Conservation (phyloP, 2,888 invertebrate genomes). For the Seira sanloemensis region DNA sequence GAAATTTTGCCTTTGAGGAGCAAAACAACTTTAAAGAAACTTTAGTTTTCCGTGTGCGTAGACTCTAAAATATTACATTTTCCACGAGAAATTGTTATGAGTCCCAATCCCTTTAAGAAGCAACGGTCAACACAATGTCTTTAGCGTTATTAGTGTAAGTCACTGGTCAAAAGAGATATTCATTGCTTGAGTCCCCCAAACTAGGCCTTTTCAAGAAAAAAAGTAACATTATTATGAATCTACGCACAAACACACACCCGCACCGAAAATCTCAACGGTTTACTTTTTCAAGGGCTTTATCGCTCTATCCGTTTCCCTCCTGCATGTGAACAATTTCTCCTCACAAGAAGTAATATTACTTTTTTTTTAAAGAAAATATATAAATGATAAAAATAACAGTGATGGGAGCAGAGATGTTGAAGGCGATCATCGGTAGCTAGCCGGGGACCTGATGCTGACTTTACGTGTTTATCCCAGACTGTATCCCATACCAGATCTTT, state of each 20-base stretch:
- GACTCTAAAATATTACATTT: too few relatives aligned
- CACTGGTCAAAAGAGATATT: neutral
- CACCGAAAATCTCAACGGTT: constrained; percentile 2
- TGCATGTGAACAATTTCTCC: constrained; percentile 5
- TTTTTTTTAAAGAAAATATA: constrained; percentile 30
- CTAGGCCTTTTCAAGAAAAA: neutral
- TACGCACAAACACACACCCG: constrained; percentile 11
- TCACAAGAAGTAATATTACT: constrained; percentile 9
- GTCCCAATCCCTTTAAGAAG: neutral
- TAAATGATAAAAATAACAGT: constrained; percentile 24
- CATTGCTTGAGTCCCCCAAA: neutral
- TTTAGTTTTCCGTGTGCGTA: too few relatives aligned
- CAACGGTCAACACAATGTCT: too few relatives aligned
- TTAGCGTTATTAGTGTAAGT: constrained; percentile 1
- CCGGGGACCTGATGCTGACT: constrained; percentile 52
- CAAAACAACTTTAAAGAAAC: too few relatives aligned
- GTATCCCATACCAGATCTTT: neutral
- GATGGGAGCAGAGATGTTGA: constrained; percentile 37
- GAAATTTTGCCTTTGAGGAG: too few relatives aligned
- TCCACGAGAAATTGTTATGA: constrained; percentile 4
- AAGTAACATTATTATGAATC: neutral
- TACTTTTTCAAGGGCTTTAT: constrained; percentile 34
- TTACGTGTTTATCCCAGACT: constrained; percentile 21
- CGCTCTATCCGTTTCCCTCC: constrained; percentile 37
- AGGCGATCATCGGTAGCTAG: constrained; percentile 35